Percentiles rank a stretch among this genome's conserved stretches.
Evolutionary conservation across 2,797 vertebrate species (phyloP).

Genomic region (Platalea minor): DNA sequence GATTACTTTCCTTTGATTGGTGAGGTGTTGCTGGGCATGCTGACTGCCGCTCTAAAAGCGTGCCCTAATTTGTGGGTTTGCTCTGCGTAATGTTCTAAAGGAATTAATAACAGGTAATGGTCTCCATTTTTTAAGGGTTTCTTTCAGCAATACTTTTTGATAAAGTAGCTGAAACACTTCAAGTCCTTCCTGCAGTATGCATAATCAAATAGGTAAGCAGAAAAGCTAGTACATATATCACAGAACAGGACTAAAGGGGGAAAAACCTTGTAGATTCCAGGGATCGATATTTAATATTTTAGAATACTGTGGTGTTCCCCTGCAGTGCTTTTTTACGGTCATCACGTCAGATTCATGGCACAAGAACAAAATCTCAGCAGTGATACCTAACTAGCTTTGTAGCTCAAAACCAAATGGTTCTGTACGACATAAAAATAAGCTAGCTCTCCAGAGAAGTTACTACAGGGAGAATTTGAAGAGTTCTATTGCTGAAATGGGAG

Average conservation of each 20-base stretch:
- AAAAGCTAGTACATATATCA: background rate
- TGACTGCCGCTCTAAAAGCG: background rate
- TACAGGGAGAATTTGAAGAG: background rate
- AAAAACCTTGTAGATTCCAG: background rate
- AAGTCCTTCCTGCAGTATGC: background rate
- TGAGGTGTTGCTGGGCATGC: background rate
- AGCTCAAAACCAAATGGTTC: background rate
- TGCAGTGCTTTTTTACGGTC: background rate
- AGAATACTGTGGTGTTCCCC: background rate
- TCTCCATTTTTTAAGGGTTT: background rate
- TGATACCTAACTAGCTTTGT: background rate
- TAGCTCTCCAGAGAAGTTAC: background rate
- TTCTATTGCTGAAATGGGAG: background rate
- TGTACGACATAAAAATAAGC: background rate
- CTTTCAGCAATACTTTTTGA: background rate
- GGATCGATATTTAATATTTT: slow-evolving; percentile 7
- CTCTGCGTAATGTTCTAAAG: background rate
- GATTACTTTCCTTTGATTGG: background rate
- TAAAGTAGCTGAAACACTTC: background rate
- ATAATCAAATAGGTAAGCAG: background rate
- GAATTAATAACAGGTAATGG: background rate
- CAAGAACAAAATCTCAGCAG: background rate
- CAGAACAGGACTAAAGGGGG: background rate
- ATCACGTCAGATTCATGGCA: background rate
- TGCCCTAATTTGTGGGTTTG: background rate